A percentile compares a stretch with the other conserved stretches of the same genome.
Evolutionary conservation across 2,113 vertebrate species (phyloP).

Genomic region (Puma concolor): DNA sequence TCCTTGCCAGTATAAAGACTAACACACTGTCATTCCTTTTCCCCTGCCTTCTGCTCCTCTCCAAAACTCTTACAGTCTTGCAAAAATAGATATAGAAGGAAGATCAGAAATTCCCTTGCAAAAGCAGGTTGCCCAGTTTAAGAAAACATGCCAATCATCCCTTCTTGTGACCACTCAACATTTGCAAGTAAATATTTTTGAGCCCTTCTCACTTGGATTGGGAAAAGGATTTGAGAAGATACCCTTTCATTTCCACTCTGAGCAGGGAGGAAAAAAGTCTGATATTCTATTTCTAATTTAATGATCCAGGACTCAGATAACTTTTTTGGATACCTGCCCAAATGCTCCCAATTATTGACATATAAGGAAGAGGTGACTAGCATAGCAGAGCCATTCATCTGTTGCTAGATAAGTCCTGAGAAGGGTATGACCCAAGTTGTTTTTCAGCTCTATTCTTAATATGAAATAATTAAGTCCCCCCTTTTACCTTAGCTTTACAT

Average conservation of each 20-base stretch:
- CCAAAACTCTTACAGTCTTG: neutral
- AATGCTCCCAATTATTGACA: neutral
- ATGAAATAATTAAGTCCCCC: neutral
- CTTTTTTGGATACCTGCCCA: neutral
- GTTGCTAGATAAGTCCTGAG: neutral
- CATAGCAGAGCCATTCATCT: neutral
- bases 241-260: neutral
- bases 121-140: neutral
- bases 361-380: neutral
- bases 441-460: constrained; percentile 1
- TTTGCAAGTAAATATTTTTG: neutral
- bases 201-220: neutral
- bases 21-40: neutral
- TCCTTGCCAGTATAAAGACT: neutral
- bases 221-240: neutral
- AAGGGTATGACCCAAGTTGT: neutral
- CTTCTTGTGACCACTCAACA: neutral
- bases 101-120: neutral
- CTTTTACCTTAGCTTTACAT: neutral
- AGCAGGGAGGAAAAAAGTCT: neutral
- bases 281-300: neutral
- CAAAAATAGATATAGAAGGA: neutral
- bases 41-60: neutral
- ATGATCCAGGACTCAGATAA: neutral
- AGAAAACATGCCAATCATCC: neutral